phyloP scores from a whole-genome alignment of 2,888 invertebrate species.

The Orgyia antiqua region DNA sequence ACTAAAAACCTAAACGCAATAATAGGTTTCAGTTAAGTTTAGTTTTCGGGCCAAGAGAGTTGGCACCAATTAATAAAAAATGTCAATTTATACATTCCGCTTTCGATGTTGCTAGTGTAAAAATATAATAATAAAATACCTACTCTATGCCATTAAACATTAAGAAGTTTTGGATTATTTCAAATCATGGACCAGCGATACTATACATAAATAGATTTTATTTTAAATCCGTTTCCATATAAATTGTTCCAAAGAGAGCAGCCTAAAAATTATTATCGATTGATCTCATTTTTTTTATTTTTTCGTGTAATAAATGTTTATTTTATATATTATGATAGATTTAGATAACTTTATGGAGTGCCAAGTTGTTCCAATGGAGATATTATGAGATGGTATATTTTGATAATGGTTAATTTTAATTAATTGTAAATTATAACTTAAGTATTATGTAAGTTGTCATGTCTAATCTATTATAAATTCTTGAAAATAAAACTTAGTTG shows the following conservation, averaged over 20 bases:
- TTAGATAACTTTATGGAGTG: constrained; percentile 48
- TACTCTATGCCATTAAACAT: constrained; percentile 15
- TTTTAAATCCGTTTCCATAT: constrained; percentile 43
- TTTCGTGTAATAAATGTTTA: constrained; percentile 66
- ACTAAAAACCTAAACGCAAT: too few relatives aligned
- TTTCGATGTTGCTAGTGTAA: constrained; percentile 54
- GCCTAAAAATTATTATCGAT: constrained; percentile 75
- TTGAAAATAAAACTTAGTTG: constrained; percentile 7
- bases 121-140: constrained; percentile 31
- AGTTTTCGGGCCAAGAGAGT: too few relatives aligned
- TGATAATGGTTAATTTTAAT: constrained; percentile 38
- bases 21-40: too few relatives aligned
- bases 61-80: too few relatives aligned
- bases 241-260: constrained; percentile 78
- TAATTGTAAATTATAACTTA: constrained; percentile 52
- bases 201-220: constrained; percentile 35
- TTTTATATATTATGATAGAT: constrained; percentile 50
- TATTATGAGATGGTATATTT: constrained; percentile 59
- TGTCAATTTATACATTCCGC: constrained; percentile 61
- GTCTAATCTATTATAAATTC: constrained; percentile 22
- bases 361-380: constrained; percentile 61
- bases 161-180: constrained; percentile 24
- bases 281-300: constrained; percentile 73
- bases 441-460: constrained; percentile 37
- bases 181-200: constrained; percentile 46